These are phyloP conservation scores for Anguilla japonica DNA, from an alignment of 2,113 vertebrate genomes.

Conservation along the genomic window DNA sequence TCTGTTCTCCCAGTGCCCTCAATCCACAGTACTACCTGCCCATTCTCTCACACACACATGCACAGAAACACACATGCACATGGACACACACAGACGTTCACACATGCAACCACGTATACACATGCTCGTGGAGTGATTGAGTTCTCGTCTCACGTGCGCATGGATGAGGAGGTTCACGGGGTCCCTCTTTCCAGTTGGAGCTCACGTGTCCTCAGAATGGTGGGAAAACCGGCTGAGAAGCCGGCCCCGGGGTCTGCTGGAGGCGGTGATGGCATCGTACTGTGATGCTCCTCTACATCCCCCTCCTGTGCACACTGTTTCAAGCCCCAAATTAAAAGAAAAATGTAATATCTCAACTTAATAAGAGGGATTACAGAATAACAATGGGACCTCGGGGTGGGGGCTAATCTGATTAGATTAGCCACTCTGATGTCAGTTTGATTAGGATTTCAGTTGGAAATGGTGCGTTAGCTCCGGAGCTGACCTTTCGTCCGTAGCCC, in stretches of 20 bases:
- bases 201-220: not conserved
- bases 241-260: not conserved
- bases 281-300: not conserved
- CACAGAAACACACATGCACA: not conserved
- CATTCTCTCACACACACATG: not conserved
- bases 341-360: constrained; percentile 30
- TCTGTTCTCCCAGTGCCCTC: too few relatives aligned
- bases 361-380: constrained; percentile 20
- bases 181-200: not conserved
- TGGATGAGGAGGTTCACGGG: not conserved
- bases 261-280: not conserved
- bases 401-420: constrained; percentile 30
- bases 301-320: not conserved
- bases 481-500: constrained; percentile 36
- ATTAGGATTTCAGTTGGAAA: constrained; percentile 33
- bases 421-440: constrained; percentile 30
- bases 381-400: constrained; percentile 19
- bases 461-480: constrained; percentile 28
- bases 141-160: not conserved
- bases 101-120: not conserved
- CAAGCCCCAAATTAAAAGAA: not conserved
- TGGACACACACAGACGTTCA: not conserved
- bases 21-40: too few relatives aligned
- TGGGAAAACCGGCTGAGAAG: not conserved
- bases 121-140: not conserved